These are phyloP conservation scores for Spilosoma lubricipeda DNA, from an alignment of 2,888 invertebrate species.

Conservation along the genomic window DNA sequence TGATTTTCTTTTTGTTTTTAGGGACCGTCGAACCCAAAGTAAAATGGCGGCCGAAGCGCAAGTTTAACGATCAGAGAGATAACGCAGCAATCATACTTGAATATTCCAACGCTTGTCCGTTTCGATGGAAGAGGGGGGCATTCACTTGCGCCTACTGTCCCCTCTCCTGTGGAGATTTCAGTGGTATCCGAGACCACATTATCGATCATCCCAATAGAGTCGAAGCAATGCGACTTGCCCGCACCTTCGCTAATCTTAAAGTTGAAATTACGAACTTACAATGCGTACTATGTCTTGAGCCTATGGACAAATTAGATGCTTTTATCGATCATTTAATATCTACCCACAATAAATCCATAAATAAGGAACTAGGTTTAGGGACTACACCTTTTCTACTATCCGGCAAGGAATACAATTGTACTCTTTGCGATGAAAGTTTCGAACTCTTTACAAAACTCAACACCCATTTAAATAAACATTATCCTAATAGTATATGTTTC, in stretches of 20 bases:
- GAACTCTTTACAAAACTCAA: slow-evolving; percentile 73
- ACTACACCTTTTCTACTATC: slow-evolving; percentile 69
- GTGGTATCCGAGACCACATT: slow-evolving; percentile 64
- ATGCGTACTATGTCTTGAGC: slow-evolving; percentile 68
- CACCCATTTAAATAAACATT: slow-evolving; percentile 76
- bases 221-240: slow-evolving; percentile 64
- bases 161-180: slow-evolving; percentile 69
- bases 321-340: slow-evolving; percentile 68
- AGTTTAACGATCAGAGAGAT: slow-evolving; percentile 78
- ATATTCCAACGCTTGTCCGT: slow-evolving; percentile 76
- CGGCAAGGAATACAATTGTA: slow-evolving; percentile 65
- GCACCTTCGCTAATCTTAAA: slow-evolving; percentile 66
- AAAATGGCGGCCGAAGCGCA: slow-evolving; percentile 75
- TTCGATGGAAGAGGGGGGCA: slow-evolving; percentile 74
- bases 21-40: slow-evolving; percentile 64
- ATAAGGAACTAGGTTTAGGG: slow-evolving; percentile 64
- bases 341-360: slow-evolving; percentile 67
- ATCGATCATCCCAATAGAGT: slow-evolving; percentile 65
- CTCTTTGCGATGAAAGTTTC: slow-evolving; percentile 67
- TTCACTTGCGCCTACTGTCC: slow-evolving; percentile 76
- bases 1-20: slow-evolving; percentile 78
- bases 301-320: slow-evolving; percentile 58
- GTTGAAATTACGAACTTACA: slow-evolving; percentile 70
- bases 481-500: slow-evolving; percentile 75
- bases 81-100: slow-evolving; percentile 77